These are phyloP conservation scores for Leistus spinibarbis DNA, from an alignment of 2,888 invertebrate genomes.

Conservation along the genomic window DNA sequence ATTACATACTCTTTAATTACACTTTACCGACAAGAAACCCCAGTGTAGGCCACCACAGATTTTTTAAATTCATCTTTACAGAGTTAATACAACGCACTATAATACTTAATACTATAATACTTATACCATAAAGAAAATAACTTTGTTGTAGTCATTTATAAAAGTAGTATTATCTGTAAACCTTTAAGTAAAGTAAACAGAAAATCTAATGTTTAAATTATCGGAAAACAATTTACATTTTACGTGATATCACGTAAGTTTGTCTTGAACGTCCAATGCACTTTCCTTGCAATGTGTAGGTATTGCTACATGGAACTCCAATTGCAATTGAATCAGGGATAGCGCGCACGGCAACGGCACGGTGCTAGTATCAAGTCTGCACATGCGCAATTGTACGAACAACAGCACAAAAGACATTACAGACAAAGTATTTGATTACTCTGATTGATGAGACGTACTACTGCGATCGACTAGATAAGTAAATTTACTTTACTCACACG, in stretches of 20 bases:
- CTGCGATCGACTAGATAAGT: background rate
- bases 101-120: no score
- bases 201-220: slow-evolving; percentile 31
- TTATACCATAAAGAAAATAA: no score
- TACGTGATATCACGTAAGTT: background rate
- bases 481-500: background rate
- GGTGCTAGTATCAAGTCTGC: background rate
- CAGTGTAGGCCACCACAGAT: no score
- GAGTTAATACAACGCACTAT: no score
- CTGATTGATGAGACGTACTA: background rate
- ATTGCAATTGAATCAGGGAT: background rate
- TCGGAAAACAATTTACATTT: slow-evolving; percentile 32
- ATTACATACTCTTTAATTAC: no score
- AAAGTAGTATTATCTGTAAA: background rate
- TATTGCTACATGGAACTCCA: background rate
- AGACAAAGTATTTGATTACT: background rate
- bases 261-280: background rate
- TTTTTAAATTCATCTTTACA: no score
- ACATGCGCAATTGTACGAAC: background rate
- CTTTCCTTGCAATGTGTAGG: background rate
- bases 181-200: background rate
- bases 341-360: slow-evolving; percentile 2
- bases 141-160: background rate
- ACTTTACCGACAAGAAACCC: no score
- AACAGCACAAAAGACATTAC: slow-evolving; percentile 24